phyloP scores from a whole-genome alignment of 2,797 vertebrate species.

The Sebastes trivittatus region DNA sequence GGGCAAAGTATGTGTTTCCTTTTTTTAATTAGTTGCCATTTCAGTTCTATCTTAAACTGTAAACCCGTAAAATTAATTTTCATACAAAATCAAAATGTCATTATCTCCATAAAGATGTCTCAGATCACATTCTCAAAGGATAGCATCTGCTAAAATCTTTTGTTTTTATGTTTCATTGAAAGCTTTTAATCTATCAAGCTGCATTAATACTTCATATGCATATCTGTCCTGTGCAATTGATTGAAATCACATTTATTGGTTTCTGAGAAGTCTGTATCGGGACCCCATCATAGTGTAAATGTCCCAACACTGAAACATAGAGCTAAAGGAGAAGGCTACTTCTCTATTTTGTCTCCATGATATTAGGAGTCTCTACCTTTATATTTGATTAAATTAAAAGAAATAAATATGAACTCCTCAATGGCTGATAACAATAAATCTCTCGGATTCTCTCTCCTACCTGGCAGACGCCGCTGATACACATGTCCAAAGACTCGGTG shows the following conservation, averaged over 20 bases:
- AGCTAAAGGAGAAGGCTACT: background rate
- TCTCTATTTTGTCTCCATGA: background rate
- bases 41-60: background rate
- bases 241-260: constrained; percentile 2
- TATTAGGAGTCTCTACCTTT: background rate
- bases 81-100: background rate
- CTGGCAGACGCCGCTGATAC: constrained; percentile 95
- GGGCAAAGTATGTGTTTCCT: background rate
- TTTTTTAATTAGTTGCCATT: background rate
- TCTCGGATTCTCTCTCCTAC: constrained; percentile 73
- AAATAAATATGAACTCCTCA: constrained; percentile 1
- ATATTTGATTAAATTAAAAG: background rate
- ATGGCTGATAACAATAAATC: background rate
- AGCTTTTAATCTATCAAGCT: background rate
- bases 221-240: background rate
- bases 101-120: background rate
- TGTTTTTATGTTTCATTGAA: background rate
- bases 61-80: background rate
- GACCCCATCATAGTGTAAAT: background rate
- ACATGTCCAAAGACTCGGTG: constrained; percentile 97
- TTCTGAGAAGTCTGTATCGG: background rate
- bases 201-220: background rate
- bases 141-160: background rate
- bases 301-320: background rate
- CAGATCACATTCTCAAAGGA: background rate